Percentiles rank a stretch among this genome's conserved stretches.
These are phyloP conservation scores for Phrynocephalus versicolor DNA, from an alignment of 2,113 vertebrate species.

Conservation along the genomic window DNA sequence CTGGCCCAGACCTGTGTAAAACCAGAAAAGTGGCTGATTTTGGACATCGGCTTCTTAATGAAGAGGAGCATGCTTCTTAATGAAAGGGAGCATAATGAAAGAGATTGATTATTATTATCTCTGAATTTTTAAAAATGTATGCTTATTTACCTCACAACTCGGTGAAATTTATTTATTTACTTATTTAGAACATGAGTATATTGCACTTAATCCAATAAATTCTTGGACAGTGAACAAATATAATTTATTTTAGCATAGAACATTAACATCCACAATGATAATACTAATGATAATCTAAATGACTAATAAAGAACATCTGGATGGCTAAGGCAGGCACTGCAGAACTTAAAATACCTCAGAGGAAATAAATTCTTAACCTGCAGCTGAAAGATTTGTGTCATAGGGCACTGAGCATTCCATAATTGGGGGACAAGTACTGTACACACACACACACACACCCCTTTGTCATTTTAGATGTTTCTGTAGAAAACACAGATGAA, in stretches of 20 bases:
- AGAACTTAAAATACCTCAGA: background rate
- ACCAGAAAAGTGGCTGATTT: background rate
- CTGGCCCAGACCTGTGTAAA: background rate
- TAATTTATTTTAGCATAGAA: background rate
- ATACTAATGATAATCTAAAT: background rate
- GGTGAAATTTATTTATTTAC: background rate
- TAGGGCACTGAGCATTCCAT: background rate
- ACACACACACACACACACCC: background rate
- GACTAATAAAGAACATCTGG: background rate
- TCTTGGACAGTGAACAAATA: background rate
- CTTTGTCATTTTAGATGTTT: no score
- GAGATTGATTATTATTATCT: background rate
- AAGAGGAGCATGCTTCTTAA: background rate
- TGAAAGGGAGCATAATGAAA: background rate
- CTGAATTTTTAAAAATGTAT: background rate
- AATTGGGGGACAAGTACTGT: background rate
- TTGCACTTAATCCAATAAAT: background rate
- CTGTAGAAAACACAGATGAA: no score
- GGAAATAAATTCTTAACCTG: background rate
- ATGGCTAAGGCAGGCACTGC: background rate
- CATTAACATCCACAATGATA: background rate
- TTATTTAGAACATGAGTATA: background rate
- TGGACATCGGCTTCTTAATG: background rate
- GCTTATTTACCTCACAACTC: background rate
- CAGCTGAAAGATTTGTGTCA: background rate